Evolutionary conservation across 2,888 invertebrate genomes (phyloP).

Genomic region (Temnothorax ravouxi): DNA sequence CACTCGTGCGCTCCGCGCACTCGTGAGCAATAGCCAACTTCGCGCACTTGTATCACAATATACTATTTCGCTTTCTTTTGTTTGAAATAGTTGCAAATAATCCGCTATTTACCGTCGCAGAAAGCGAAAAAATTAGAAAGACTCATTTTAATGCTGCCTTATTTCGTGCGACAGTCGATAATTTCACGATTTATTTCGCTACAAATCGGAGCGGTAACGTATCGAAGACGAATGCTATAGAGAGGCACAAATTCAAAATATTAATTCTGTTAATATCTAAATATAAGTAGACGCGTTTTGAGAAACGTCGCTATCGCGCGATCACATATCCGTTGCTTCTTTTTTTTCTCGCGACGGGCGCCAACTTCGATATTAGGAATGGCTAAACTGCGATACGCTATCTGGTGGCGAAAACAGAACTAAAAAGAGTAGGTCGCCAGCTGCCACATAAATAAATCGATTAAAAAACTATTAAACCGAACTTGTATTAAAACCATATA

Average conservation of each 20-base stretch:
- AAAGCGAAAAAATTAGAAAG: neutral
- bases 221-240: conserved; percentile 1
- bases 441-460: no score
- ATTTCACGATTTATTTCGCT: neutral
- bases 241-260: conserved; percentile 2
- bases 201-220: neutral
- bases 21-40: no score
- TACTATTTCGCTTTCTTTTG: neutral
- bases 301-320: conserved; percentile 41
- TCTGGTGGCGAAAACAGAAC: no score
- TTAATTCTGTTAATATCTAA: conserved; percentile 34
- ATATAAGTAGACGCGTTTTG: conserved; percentile 34
- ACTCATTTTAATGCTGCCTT: neutral
- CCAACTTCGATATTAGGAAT: neutral
- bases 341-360: neutral
- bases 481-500: no score
- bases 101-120: neutral
- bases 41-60: no score
- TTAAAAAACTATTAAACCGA: no score
- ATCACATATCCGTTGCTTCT: conserved; percentile 50
- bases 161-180: neutral
- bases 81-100: neutral
- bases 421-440: no score
- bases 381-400: no score
- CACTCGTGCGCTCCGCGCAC: no score